Base-by-base conservation (phyloP, 2,797 vertebrate genomes). In the Kryptopterus vitreolus region DNA sequence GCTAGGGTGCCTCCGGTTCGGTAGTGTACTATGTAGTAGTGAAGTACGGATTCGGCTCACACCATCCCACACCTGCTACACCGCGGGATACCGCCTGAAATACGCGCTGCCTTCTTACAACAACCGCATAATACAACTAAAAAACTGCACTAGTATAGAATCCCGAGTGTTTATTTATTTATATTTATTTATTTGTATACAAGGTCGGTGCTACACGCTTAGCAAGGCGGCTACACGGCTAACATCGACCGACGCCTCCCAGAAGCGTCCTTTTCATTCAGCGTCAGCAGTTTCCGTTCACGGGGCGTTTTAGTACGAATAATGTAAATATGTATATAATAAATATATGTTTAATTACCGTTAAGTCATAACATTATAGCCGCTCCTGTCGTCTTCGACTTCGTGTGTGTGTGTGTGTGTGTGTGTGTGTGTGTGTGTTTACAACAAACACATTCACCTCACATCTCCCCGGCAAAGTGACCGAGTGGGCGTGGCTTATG, bases 291-390 rank as follows among this genome's bases (percentile, higher is more conserved):
- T 29, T 38, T 29, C 43, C 16, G 12, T 26, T 43, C 52, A 26
- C 53, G 18, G n/a, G 20, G n/a, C 6, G 16, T 46, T 46, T n/a
- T n/a, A n/a, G n/a, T 3, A 46, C 18, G 26, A 43, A 9, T 11
- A 58, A 10, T 2, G 0, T 6, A 2, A 11, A 66, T 18, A 48
- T 43, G 8, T 43, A 43, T 43, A 43, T 43, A 50, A 43, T 43
- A 50, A 55, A 35, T 53, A 13, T 33, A 15, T 26, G 12, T 1
- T 0, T 0, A 59, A 59, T 71, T 72, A 72, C 66, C 57, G 55
- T 77, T 24, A 12, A 81, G 46, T 81, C 58, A 81, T 66, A 81
- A 72, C 80, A 81, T 81, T 5, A 22, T 70, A 33, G 18, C 57
- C 31, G 48, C 15, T 35, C n/a, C 73, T 48, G 55, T 20, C 3